phyloP scores from a whole-genome alignment of 2,797 vertebrate species.

The Columba guinea region DNA sequence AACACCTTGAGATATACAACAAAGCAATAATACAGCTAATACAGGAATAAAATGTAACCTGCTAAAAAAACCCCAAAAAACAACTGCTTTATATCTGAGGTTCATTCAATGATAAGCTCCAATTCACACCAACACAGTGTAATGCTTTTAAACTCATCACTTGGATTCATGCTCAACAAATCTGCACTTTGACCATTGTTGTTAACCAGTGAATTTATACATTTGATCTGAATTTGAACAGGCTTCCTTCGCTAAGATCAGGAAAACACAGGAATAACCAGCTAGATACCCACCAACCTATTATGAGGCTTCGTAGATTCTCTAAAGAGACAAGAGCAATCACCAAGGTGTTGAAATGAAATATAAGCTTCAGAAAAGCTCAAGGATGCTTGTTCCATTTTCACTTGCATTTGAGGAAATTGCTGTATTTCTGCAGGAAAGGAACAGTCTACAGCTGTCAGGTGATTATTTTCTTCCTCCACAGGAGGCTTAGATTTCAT shows the following conservation, averaged over 20 bases:
- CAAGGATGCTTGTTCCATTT: constrained; percentile 13
- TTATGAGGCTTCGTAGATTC: neutral
- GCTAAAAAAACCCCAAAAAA: neutral
- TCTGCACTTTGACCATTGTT: neutral
- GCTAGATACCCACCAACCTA: neutral
- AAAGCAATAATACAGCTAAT: constrained; percentile 59
- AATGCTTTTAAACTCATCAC: neutral
- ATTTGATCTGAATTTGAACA: neutral
- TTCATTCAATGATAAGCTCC: constrained; percentile 1
- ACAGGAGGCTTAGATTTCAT: constrained; percentile 65
- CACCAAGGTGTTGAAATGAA: constrained; percentile 23
- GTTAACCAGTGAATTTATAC: neutral
- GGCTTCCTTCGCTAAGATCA: neutral
- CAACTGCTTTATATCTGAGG: neutral
- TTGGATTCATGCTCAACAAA: neutral
- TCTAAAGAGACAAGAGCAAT: neutral
- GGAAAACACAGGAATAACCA: constrained; percentile 5
- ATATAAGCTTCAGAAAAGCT: constrained; percentile 31
- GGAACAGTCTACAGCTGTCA: constrained; percentile 60
- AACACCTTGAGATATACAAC: constrained; percentile 56
- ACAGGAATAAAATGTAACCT: constrained; percentile 50
- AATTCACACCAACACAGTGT: neutral
- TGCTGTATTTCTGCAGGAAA: constrained; percentile 63
- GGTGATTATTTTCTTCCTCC: constrained; percentile 60
- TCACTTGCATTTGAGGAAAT: constrained; percentile 53